Conservation (phyloP, 2,113 vertebrate genomes). For the Rattus rattus region DNA sequence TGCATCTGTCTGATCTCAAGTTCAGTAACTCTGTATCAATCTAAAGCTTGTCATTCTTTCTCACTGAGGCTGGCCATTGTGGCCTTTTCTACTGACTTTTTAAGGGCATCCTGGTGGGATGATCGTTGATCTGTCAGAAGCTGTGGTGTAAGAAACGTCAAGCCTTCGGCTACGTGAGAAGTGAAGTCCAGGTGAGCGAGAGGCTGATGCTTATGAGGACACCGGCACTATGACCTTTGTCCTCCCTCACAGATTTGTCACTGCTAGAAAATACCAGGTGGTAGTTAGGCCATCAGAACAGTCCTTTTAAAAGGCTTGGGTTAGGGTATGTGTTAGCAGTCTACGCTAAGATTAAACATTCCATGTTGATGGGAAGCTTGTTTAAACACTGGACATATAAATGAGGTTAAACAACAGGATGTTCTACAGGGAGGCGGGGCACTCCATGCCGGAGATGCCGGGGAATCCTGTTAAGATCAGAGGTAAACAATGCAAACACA, state of each 20-base stretch:
- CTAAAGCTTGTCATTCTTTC: neutral
- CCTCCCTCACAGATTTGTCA: neutral
- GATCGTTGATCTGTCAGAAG: neutral
- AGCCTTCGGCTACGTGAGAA: neutral
- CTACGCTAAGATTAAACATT: neutral
- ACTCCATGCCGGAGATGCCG: neutral
- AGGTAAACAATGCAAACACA: neutral
- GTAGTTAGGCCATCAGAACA: constrained; percentile 33
- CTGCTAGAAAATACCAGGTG: constrained; percentile 69
- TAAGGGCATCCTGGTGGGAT: neutral
- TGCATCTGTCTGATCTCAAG: neutral
- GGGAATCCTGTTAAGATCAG: neutral
- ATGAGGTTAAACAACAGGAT: neutral
- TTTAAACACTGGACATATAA: neutral
- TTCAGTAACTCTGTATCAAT: neutral
- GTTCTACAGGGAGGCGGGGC: neutral
- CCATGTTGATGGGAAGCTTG: neutral
- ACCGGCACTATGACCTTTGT: accelerated
- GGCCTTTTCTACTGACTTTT: neutral
- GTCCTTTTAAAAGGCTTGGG: constrained; percentile 65
- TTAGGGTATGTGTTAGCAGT: neutral
- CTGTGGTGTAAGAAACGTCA: neutral
- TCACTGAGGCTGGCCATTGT: neutral
- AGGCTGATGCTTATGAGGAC: neutral
- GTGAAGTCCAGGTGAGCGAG: neutral